A percentile compares a stretch with the other conserved stretches of the same genome.
Evolutionary conservation across 2,113 vertebrate species (phyloP).

Genomic region (Calonectris borealis): DNA sequence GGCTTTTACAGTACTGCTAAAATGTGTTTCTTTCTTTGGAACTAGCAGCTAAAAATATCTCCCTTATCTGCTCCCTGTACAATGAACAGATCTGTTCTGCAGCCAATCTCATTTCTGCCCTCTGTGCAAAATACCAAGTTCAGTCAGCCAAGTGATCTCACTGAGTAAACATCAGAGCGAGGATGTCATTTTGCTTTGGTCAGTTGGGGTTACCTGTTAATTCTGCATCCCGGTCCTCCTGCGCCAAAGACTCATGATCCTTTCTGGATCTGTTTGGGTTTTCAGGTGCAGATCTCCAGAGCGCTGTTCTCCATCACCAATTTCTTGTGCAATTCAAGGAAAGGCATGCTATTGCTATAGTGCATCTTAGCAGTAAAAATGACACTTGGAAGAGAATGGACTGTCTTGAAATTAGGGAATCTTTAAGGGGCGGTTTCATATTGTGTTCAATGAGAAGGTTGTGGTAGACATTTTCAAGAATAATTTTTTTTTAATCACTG

Average conservation of each 20-base stretch:
- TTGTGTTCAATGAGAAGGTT: not conserved
- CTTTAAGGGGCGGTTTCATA: not conserved
- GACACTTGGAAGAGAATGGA: not conserved
- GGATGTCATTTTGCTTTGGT: not conserved
- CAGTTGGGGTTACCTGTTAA: not conserved
- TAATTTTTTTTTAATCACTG: not conserved
- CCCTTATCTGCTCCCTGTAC: not conserved
- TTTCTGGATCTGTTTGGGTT: not conserved
- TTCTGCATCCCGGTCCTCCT: not conserved
- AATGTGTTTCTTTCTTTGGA: not conserved
- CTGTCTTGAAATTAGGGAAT: not conserved
- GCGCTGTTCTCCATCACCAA: accelerated
- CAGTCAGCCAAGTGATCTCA: not conserved
- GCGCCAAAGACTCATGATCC: not conserved
- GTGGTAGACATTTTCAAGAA: not conserved
- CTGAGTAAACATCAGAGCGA: not conserved
- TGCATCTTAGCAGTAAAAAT: not conserved
- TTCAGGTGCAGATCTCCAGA: not conserved
- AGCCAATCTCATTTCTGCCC: not conserved
- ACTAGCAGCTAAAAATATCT: not conserved
- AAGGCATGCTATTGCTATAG: not conserved
- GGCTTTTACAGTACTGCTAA: not conserved
- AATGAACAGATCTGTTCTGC: not conserved
- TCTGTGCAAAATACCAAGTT: not conserved
- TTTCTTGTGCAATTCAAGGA: not conserved